A percentile compares a stretch with the other conserved stretches of the same genome.
Evolutionary conservation across 2,888 invertebrate species (phyloP).

Genomic region (Pantelozetes paolii): DNA sequence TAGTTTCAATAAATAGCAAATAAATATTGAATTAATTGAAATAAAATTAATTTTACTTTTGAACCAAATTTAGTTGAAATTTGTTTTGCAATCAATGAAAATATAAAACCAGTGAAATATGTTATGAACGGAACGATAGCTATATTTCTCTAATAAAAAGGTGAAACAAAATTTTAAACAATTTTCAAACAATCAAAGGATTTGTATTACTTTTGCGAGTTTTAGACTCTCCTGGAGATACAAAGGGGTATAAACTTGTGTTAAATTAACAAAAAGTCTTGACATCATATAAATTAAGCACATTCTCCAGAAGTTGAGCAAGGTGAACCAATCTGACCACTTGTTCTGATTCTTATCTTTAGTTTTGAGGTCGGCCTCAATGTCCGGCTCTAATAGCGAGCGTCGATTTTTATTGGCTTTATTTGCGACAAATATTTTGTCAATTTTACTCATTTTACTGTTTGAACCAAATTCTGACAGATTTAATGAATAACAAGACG

Average conservation of each 20-base stretch:
- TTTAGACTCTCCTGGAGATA: conserved; percentile 66
- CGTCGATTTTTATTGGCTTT: not conserved
- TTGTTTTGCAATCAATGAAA: conserved; percentile 30
- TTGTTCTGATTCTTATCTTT: not conserved
- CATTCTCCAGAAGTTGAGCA: conserved; percentile 57
- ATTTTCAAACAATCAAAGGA: not conserved
- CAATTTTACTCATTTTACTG: not conserved
- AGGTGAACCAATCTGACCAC: conserved; percentile 38
- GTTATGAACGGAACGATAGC: conserved; percentile 42
- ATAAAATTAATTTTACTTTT: not conserved
- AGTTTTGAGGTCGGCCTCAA: not conserved
- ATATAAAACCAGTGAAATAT: conserved; percentile 39
- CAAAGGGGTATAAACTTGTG: conserved; percentile 80
- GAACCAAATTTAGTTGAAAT: conserved; percentile 31
- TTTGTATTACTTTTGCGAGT: conserved; percentile 59
- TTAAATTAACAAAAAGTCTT: conserved; percentile 76
- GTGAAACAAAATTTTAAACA: not conserved
- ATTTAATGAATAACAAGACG: conserved; percentile 25
- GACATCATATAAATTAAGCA: conserved; percentile 78
- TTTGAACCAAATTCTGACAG: conserved; percentile 20
- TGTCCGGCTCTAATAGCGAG: not conserved
- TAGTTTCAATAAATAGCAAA: conserved; percentile 37
- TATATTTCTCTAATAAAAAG: conserved; percentile 37
- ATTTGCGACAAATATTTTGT: not conserved
- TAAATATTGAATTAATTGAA: not conserved